phyloP scores from a whole-genome alignment of 2,113 vertebrate genomes.

The Climacteris rufus region DNA sequence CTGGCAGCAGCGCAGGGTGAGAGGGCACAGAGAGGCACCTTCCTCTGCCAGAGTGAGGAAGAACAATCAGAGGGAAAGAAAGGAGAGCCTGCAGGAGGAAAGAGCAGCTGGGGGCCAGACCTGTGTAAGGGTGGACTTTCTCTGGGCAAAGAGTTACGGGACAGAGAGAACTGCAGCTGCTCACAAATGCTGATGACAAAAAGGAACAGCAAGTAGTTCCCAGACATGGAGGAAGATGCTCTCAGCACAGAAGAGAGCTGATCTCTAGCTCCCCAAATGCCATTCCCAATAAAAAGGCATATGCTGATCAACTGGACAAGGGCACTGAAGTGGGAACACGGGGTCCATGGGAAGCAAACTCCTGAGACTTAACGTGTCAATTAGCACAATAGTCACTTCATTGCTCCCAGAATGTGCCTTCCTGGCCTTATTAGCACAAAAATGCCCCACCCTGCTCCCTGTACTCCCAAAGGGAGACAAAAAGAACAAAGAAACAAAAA shows the following conservation, averaged over 20 bases:
- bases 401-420: not conserved
- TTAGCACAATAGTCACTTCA: not conserved
- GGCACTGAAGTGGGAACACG: not conserved
- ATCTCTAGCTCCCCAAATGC: not conserved
- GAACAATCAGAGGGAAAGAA: not conserved
- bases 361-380: fast-evolving
- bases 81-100: not conserved
- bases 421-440: not conserved
- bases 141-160: not conserved
- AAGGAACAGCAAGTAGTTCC: not conserved
- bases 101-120: not conserved
- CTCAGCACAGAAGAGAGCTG: not conserved
- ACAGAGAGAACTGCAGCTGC: not conserved
- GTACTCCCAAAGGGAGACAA: not conserved
- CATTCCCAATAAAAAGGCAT: not conserved
- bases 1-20: not conserved
- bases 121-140: not conserved
- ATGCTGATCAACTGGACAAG: not conserved
- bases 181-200: not conserved
- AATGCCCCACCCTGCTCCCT: not conserved
- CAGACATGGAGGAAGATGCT: not conserved
- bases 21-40: not conserved
- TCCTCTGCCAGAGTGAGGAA: not conserved
- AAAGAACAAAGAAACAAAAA: not conserved
- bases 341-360: not conserved